Percentiles rank a stretch among this genome's conserved stretches.
These are phyloP conservation scores for Oreochromis tanganicae DNA, from an alignment of 2,113 vertebrate species.

Conservation along the genomic window DNA sequence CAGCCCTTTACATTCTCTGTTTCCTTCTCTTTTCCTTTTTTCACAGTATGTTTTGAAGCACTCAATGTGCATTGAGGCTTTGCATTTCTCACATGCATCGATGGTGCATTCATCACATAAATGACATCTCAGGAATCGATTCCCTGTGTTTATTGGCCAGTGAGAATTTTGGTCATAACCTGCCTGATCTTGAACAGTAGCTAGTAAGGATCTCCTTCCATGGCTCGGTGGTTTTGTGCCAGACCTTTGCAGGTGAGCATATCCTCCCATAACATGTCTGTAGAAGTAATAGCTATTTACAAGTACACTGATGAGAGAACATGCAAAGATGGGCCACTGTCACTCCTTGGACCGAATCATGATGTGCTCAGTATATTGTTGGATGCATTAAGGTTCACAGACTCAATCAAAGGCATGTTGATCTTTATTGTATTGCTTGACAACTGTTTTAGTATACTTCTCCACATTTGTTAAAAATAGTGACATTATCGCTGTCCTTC, in stretches of 20 bases:
- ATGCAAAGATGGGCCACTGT: background rate
- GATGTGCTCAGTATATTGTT: background rate
- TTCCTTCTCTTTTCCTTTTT: background rate
- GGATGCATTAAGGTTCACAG: background rate
- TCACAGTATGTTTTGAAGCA: background rate
- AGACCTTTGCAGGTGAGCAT: background rate
- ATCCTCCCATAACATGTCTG: accelerated
- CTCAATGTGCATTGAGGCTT: accelerated
- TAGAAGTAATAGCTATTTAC: background rate
- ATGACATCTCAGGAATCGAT: accelerated
- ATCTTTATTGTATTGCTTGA: background rate
- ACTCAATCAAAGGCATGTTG: background rate
- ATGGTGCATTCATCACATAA: accelerated
- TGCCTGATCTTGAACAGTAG: background rate
- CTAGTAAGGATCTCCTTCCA: background rate
- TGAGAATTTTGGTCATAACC: accelerated
- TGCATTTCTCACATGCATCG: accelerated
- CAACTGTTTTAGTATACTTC: background rate
- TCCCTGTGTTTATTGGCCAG: accelerated
- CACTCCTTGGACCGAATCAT: accelerated
- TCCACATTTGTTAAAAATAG: background rate
- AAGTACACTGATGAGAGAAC: background rate
- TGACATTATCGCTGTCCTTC: background rate
- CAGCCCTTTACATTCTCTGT: accelerated
- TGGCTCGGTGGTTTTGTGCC: background rate